Evolutionary conservation across 2,113 vertebrate species (phyloP).

Genomic region (Dicerorhinus sumatrensis): DNA sequence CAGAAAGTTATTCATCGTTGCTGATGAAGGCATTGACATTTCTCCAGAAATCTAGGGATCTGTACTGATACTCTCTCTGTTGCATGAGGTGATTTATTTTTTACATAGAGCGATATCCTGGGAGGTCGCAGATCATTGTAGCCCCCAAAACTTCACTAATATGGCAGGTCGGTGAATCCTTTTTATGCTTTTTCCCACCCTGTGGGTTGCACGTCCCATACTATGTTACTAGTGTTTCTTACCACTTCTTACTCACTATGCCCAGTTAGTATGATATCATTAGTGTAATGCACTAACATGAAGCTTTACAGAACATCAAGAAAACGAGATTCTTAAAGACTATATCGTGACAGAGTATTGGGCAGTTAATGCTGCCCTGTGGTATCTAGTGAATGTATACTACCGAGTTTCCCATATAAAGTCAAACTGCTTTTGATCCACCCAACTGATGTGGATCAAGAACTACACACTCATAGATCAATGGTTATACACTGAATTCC

Average conservation of each 20-base stretch:
- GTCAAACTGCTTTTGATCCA: background rate
- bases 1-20: too few species aligned
- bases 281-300: background rate
- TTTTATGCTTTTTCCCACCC: background rate
- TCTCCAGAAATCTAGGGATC: background rate
- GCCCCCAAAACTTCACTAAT: fast-evolving
- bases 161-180: background rate
- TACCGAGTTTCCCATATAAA: background rate
- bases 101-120: background rate
- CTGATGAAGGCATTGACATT: background rate
- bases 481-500: background rate
- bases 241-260: background rate
- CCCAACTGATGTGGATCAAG: background rate
- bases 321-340: background rate
- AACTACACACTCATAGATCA: background rate
- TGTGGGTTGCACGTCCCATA: too few species aligned
- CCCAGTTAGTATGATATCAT: background rate
- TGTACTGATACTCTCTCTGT: background rate
- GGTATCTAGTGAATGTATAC: background rate
- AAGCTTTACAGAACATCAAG: background rate
- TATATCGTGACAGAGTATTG: background rate
- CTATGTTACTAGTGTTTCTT: background rate
- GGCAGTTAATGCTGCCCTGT: background rate
- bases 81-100: background rate
- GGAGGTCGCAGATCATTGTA: fast-evolving